A percentile compares a stretch with the other conserved stretches of the same genome.
Conservation (phyloP, 2,113 vertebrate genomes). For the Callionymus lyra region DNA sequence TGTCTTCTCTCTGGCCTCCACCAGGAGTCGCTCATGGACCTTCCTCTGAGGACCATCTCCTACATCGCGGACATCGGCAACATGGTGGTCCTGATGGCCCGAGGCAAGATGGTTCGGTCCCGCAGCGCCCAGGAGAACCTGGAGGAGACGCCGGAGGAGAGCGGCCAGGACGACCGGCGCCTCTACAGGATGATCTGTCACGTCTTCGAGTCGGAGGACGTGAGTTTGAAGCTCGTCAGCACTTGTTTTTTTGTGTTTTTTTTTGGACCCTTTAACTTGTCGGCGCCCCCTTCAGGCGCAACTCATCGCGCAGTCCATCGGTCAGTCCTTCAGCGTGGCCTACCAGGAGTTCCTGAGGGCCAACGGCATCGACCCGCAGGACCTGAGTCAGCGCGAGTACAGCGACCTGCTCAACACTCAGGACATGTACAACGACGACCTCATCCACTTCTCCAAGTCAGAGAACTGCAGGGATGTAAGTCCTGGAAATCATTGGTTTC, state of each 20-base stretch:
- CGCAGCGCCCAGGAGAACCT: conserved; percentile 82
- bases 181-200: conserved; percentile 98
- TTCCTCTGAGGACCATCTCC: conserved; percentile 89
- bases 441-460: conserved; percentile 98
- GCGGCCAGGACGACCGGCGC: conserved; percentile 71
- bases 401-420: conserved; percentile 97
- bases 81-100: conserved; percentile 94
- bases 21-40: conserved; percentile 94
- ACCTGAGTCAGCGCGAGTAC: conserved; percentile 94
- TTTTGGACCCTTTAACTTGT: neutral
- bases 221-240: conserved; percentile 52
- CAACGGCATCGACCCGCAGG: conserved; percentile 94
- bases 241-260: neutral
- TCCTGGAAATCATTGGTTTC: no score
- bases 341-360: conserved; percentile 96
- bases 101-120: conserved; percentile 78
- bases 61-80: conserved; percentile 97
- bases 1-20: neutral
- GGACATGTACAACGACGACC: conserved; percentile 98
- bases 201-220: conserved; percentile 94
- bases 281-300: conserved; percentile 71
- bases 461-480: conserved; percentile 97
- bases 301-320: conserved; percentile 94
- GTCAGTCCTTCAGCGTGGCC: conserved; percentile 92
- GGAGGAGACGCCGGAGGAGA: conserved; percentile 70